Evolutionary conservation across 2,797 vertebrate genomes (phyloP).

Genomic region (Pseudocheirus occidentalis): DNA sequence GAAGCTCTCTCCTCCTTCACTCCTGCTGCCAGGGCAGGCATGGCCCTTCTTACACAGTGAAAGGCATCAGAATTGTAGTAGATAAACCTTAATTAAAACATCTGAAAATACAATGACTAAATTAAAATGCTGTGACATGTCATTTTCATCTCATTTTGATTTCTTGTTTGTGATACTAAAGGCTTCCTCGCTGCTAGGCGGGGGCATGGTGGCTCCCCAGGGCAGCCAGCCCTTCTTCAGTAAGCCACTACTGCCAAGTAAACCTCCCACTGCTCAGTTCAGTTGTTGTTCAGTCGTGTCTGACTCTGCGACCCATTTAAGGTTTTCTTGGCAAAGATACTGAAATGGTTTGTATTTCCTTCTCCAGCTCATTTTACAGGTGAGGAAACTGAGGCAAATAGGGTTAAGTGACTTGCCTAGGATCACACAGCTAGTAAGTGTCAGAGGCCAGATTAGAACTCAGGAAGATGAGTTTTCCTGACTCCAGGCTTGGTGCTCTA

Average conservation of each 20-base stretch:
- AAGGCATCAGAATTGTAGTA: slow-evolving; percentile 66
- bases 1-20: slow-evolving; percentile 49
- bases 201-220: background rate
- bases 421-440: background rate
- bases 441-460: background rate
- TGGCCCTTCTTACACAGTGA: slow-evolving; percentile 53
- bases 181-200: background rate
- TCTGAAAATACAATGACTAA: slow-evolving; percentile 64
- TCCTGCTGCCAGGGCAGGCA: slow-evolving; percentile 53
- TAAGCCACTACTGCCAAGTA: background rate
- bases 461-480: background rate
- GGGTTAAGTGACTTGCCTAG: background rate
- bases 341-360: background rate
- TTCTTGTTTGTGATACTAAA: background rate
- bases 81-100: slow-evolving; percentile 77
- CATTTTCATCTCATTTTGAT: slow-evolving; percentile 40
- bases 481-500: background rate
- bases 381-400: background rate
- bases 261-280: background rate
- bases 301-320: background rate
- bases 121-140: slow-evolving; percentile 69
- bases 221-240: background rate
- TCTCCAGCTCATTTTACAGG: background rate
- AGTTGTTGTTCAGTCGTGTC: background rate
- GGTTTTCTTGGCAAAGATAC: background rate